phyloP scores from a whole-genome alignment of 2,113 vertebrate genomes.

The Benthochromis sp. region DNA sequence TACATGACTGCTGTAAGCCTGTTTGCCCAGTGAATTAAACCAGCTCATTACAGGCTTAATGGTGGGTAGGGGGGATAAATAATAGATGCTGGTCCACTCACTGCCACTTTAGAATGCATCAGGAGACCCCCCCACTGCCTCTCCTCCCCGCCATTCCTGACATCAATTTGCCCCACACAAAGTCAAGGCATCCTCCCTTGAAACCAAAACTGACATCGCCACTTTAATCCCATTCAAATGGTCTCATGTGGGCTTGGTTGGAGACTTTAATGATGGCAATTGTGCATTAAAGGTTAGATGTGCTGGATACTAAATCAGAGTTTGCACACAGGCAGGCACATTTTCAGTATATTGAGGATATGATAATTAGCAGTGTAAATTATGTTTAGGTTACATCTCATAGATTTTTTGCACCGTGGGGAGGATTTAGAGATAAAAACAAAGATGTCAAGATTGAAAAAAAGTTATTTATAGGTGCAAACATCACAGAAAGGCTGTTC shows the following conservation, averaged over 20 bases:
- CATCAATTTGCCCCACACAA: conserved; percentile 48
- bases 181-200: conserved; percentile 48
- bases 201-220: conserved; percentile 49
- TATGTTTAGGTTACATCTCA: neutral
- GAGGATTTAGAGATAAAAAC: neutral
- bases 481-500: neutral
- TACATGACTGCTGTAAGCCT: conserved; percentile 68
- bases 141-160: neutral
- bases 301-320: neutral
- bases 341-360: neutral
- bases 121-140: neutral
- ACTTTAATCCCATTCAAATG: conserved; percentile 32
- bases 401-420: neutral
- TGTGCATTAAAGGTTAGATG: neutral
- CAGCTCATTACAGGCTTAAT: conserved; percentile 69
- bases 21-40: conserved; percentile 70
- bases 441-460: neutral
- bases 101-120: conserved; percentile 60
- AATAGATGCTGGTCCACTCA: conserved; percentile 67
- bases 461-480: neutral
- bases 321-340: neutral
- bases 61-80: conserved; percentile 65
- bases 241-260: conserved; percentile 11
- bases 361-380: neutral
- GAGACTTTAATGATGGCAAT: conserved; percentile 22